Base-by-base conservation (phyloP, 2,888 invertebrate genomes). In the Unio pictorum region DNA sequence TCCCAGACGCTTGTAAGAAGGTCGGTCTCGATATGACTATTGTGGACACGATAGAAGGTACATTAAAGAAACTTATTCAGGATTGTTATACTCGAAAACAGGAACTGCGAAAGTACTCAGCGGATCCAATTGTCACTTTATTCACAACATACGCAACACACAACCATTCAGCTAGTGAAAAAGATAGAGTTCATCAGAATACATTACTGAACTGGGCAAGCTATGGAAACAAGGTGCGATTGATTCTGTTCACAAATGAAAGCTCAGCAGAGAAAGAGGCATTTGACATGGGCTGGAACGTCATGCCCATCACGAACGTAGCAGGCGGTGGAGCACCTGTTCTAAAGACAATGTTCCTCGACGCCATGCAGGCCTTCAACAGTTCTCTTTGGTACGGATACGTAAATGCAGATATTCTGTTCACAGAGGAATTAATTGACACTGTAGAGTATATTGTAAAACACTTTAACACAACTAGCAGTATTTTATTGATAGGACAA, bases 231-330 rank as follows among this genome's bases (percentile, higher is more conserved):
- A 67, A 64, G 34, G 73, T 77, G 28, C 75, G 77, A 55, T 59
- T 79, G 23, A 72, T 82, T 61, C 54, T 82, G 17, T 82, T 80
- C 68, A 71, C 80, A 55, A 82, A 80, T 64, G 74, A 78, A 62
- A 62, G 71, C 0, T 59, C 61, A 23, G 63, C 73, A 55, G 66
- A n/a, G 5, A 55, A 62, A 18, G 66, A 67, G 1, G 74, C 72
- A 8, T 61, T 66, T 59, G 64, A 71, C 15, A 55, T 58, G 8
- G 81, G 76, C 3, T 82, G 81, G 81, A 71, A 72, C 18, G 73
- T 78, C 15, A 65, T 75, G 62, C 67, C 73, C 20, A 30, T 61
- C 26, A 57, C 61, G 15, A 64, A 66, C 45, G 61, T 65, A 54
- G 57, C 67, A 20, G 74, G 65, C 6, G 70, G 67, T 54, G 57